Base-by-base conservation (phyloP, 2,797 vertebrate genomes). In the Amazona ochrocephala region DNA sequence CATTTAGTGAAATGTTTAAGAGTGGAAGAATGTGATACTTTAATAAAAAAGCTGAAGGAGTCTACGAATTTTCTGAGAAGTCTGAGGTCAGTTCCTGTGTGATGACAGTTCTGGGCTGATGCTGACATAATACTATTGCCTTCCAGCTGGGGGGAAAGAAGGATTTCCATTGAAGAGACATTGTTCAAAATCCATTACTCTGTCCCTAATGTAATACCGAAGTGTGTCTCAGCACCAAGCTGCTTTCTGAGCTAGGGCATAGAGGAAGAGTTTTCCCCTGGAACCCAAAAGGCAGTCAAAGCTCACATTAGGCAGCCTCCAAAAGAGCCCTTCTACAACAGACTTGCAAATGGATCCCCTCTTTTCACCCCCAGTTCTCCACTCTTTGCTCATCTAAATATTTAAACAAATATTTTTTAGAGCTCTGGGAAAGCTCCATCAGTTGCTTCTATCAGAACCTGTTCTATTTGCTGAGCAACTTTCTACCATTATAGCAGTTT, bases 371-470 rank as follows among this genome's bases (percentile, higher is more conserved):
- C 20, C n/a, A 60, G 30, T 54, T 92, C 71, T 84, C 27, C 41
- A 17, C 19, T 91, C 41, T 73, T 67, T 72, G 45, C 14, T 88
- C 32, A 24, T 79, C 94, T 54, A 91, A 94, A 91, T 94, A 91
- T 93, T 95, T 66, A 96, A 96, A 84, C 84, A 83, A 95, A 93
- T 93, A 62, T 71, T 92, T 80, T 90, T 94, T 85, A 90, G 56
- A 82, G 34, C 72, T 77, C 74, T 91, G 84, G 65, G 88, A 91
- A 96, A 90, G 62, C 48, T 94, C 53, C 51, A 73, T 89, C 84
- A 90, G 41, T 90, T 89, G 50, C 66, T 29, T 93, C 51, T 81
- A 61, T 89, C 80, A 80, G 88, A 93, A 89, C n/a, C 53, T 70
- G 10, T 93, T 91, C 87, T 96, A 95, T 95, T 94, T 94, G 60